phyloP scores from a whole-genome alignment of 2,888 invertebrate species.

The Neoaliturus tenellus region DNA sequence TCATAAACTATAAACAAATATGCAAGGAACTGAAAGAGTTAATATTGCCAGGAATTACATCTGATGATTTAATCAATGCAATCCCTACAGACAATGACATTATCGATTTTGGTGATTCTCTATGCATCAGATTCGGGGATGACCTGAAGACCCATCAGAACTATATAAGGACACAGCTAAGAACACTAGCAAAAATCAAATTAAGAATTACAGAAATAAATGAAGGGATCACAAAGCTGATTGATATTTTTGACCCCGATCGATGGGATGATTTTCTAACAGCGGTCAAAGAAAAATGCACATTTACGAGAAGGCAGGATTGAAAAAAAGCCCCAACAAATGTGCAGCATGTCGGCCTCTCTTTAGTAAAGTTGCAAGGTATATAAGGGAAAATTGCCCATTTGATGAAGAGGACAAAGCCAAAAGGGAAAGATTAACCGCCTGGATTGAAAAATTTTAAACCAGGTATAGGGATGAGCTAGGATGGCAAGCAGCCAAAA shows the following conservation, averaged over 20 bases:
- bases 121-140: not conserved
- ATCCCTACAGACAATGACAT: not conserved
- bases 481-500: not conserved
- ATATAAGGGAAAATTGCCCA: not conserved
- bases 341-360: not conserved
- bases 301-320: no score
- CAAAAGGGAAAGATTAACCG: not conserved
- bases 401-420: not conserved
- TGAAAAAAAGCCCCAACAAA: not conserved
- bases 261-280: not conserved
- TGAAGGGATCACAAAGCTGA: not conserved
- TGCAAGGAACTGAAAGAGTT: not conserved
- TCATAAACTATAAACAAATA: not conserved
- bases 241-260: not conserved
- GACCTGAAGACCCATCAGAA: not conserved
- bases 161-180: not conserved
- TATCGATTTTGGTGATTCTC: not conserved
- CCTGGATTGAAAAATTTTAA: not conserved
- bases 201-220: not conserved
- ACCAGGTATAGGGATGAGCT: not conserved
- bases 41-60: not conserved
- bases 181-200: not conserved
- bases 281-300: not conserved
- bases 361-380: not conserved
- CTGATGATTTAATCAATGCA: not conserved